Evolutionary conservation across 2,113 vertebrate genomes (phyloP).

Genomic region (Romanogobio albipinnatus): DNA sequence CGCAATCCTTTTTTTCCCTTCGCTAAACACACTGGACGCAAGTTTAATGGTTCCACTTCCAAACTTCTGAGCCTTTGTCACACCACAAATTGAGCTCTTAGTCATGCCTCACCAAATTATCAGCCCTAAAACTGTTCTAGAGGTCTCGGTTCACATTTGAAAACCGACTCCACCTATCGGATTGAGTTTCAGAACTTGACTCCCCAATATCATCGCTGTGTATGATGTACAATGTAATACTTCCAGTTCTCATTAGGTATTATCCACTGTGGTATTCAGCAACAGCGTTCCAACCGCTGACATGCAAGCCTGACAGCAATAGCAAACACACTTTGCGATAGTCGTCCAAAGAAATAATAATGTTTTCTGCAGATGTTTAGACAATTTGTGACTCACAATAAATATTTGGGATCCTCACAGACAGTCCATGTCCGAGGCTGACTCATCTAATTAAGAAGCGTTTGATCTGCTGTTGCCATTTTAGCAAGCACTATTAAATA

Average conservation of each 20-base stretch:
- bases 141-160: neutral
- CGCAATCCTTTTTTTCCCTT: neutral
- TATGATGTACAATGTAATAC: conserved; percentile 26
- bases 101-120: conserved; percentile 22
- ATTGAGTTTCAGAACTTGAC: neutral
- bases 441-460: conserved; percentile 35
- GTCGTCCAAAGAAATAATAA: conserved; percentile 19
- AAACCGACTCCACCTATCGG: neutral
- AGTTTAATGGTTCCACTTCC: conserved; percentile 34
- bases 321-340: conserved; percentile 18
- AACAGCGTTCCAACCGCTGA: conserved; percentile 7
- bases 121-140: conserved; percentile 21
- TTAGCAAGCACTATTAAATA: neutral
- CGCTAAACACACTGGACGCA: conserved; percentile 19
- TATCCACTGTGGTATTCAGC: conserved; percentile 5
- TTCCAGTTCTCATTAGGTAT: conserved; percentile 31
- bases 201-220: neutral
- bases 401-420: conserved; percentile 37
- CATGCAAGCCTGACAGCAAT: conserved; percentile 9
- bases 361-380: conserved; percentile 44
- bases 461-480: conserved; percentile 34
- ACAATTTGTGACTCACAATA: conserved; percentile 33
- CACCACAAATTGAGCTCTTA: conserved; percentile 44
- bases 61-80: conserved; percentile 37
- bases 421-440: conserved; percentile 30